Evolutionary conservation across 1,140 invertebrate species (phyloP).

Genomic region (Neotoxoptera formosana): DNA sequence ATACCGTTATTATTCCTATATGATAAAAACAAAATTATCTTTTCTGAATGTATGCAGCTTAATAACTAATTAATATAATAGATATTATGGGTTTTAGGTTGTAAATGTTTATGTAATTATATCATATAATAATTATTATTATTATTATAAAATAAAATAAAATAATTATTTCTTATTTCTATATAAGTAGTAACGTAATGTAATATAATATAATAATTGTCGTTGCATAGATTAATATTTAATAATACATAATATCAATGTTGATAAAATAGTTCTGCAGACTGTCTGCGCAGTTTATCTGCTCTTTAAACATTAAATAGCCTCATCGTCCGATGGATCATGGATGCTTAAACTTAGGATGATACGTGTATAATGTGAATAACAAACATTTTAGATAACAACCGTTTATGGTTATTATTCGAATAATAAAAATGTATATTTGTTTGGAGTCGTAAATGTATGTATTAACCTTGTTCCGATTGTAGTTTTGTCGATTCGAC

Average conservation of each 20-base stretch:
- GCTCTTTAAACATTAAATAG: not conserved
- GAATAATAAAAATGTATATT: slow-evolving; percentile 30
- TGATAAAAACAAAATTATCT: slow-evolving; percentile 12
- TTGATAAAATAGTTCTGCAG: not conserved
- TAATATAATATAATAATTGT: slow-evolving; percentile 1
- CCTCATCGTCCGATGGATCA: not conserved
- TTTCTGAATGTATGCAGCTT: not conserved
- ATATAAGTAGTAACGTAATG: slow-evolving; percentile 11
- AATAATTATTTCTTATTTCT: not conserved
- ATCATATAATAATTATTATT: slow-evolving; percentile 12
- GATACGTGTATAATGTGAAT: not conserved
- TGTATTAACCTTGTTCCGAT: slow-evolving; percentile 20
- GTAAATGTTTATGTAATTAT: slow-evolving; percentile 32
- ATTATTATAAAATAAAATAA: slow-evolving; percentile 18
- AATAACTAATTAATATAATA: slow-evolving; percentile 29
- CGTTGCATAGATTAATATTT: not conserved
- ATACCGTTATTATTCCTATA: not conserved
- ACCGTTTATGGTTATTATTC: slow-evolving; percentile 31
- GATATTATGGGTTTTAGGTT: slow-evolving; percentile 32
- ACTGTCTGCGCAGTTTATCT: not conserved
- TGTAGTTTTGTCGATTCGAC: slow-evolving; percentile 16
- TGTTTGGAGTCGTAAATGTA: slow-evolving; percentile 21
- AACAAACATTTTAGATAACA: slow-evolving; percentile 30
- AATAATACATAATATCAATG: not conserved
- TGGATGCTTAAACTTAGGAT: not conserved